These are phyloP conservation scores for Palaemon carinicauda DNA, from an alignment of 1,140 invertebrate species.

Conservation along the genomic window DNA sequence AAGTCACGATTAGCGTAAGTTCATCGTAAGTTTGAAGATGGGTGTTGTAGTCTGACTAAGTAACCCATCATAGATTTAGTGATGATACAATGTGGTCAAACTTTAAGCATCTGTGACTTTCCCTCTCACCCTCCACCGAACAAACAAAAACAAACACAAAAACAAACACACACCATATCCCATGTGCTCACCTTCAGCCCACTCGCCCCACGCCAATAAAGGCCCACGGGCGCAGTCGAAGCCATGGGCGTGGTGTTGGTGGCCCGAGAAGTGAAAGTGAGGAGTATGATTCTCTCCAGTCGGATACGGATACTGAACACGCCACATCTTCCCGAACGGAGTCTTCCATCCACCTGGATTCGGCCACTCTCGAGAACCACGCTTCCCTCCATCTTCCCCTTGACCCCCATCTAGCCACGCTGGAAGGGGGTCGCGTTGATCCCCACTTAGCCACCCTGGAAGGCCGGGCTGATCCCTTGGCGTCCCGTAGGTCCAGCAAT, in stretches of 20 bases:
- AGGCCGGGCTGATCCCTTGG: too few species aligned
- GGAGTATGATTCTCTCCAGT: conserved; percentile 53
- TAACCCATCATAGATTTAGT: too few species aligned
- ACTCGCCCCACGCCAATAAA: conserved; percentile 14
- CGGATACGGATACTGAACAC: conserved; percentile 52
- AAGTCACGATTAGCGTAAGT: too few species aligned
- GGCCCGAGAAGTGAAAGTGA: conserved; percentile 52
- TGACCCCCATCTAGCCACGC: conserved; percentile 42
- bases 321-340: conserved; percentile 50
- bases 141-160: not conserved
- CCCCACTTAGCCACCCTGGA: too few species aligned
- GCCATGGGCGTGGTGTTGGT: not conserved
- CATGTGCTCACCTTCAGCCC: conserved; percentile 9
- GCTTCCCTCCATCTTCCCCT: conserved; percentile 37
- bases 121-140: too few species aligned
- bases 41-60: too few species aligned
- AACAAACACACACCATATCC: not conserved
- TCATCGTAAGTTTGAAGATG: too few species aligned
- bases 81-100: too few species aligned
- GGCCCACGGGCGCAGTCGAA: conserved; percentile 20
- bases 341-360: conserved; percentile 54
- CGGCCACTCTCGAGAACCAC: conserved; percentile 45
- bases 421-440: not conserved
- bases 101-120: too few species aligned
- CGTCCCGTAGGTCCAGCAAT: not conserved